Conservation (phyloP, 2,113 vertebrate species). For the Miniopterus natalensis region DNA sequence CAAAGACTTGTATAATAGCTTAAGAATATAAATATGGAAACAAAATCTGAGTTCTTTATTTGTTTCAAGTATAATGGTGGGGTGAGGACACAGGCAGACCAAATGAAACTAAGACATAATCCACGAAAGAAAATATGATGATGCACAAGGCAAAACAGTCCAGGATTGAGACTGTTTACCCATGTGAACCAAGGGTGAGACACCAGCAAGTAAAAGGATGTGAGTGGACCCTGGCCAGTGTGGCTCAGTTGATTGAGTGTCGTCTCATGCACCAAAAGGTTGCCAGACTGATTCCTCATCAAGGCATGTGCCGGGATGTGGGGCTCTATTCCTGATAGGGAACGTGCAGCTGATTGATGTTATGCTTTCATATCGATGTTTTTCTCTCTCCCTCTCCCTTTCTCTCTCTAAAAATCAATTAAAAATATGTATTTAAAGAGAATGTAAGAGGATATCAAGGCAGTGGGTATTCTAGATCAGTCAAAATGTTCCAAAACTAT, state of each 20-base stretch:
- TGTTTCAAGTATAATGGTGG: neutral
- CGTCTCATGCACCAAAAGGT: too few species aligned
- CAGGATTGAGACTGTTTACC: neutral
- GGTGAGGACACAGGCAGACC: neutral
- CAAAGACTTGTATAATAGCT: neutral
- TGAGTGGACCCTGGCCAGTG: neutral
- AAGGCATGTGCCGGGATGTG: too few species aligned
- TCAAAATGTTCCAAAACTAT: neutral
- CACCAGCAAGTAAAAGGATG: neutral
- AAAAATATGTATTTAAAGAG: too few species aligned
- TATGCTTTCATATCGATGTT: too few species aligned
- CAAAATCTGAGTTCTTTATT: neutral
- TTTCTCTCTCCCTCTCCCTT: too few species aligned
- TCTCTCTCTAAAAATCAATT: too few species aligned
- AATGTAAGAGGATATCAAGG: neutral
- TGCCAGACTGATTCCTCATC: too few species aligned
- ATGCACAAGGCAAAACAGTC: neutral
- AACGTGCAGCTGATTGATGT: too few species aligned
- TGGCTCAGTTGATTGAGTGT: too few species aligned
- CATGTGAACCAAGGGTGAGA: neutral
- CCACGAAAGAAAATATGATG: neutral
- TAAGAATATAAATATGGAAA: neutral
- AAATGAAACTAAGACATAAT: neutral
- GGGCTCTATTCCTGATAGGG: too few species aligned
- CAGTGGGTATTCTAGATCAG: neutral